A percentile compares a stretch with the other conserved stretches of the same genome.
Conservation (phyloP, 2,113 vertebrate genomes). For the Crotalus horridus region DNA sequence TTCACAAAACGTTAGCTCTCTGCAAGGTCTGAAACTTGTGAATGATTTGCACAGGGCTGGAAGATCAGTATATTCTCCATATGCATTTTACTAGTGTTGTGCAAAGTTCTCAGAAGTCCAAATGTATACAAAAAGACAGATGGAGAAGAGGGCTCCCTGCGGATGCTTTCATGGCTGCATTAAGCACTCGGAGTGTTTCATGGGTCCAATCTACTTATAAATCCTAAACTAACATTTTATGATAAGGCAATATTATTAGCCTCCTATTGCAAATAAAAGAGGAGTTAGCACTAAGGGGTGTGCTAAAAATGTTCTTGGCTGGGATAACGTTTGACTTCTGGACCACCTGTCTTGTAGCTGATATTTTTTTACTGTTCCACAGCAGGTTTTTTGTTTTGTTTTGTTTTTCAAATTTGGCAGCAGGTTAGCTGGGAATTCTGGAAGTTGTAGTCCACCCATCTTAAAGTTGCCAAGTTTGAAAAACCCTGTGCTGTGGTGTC, state of each 20-base stretch:
- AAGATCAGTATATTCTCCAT: not conserved
- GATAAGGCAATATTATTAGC: not conserved
- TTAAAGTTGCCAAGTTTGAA: not conserved
- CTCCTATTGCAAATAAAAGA: not conserved
- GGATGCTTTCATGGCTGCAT: not conserved
- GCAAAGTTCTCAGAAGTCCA: not conserved
- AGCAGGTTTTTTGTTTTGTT: not conserved
- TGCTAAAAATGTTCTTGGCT: not conserved
- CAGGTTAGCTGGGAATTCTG: not conserved
- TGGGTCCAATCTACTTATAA: not conserved
- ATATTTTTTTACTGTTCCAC: not conserved
- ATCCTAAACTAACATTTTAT: not conserved
- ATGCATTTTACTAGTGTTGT: not conserved
- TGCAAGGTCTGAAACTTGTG: not conserved
- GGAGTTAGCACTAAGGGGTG: not conserved
- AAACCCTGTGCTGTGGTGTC: not conserved
- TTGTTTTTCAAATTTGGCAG: not conserved
- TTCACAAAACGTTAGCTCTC: not conserved
- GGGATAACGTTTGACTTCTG: not conserved
- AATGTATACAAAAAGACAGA: not conserved
- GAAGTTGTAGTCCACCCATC: not conserved
- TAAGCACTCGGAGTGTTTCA: not conserved
- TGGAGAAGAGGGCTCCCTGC: not conserved
- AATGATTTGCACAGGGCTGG: not conserved
- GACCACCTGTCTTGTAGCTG: not conserved